Conservation (phyloP, 2,113 vertebrate genomes). For the Sakesphorus luctuosus region DNA sequence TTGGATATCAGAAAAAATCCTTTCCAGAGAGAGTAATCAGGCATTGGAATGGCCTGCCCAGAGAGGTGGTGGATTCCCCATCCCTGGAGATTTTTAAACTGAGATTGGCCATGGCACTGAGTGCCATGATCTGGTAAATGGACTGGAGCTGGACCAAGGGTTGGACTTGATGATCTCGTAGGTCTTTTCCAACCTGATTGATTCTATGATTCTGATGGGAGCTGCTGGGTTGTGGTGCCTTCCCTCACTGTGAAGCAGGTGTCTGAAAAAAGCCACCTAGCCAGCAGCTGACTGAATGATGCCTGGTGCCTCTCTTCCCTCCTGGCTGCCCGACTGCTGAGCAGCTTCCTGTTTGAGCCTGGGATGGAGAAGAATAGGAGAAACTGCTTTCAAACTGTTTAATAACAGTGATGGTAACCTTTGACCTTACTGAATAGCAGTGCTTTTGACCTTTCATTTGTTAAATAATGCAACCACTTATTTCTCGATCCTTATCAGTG, state of each 20-base stretch:
- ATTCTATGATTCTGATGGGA: not conserved
- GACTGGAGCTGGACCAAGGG: too few species aligned
- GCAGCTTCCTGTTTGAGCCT: not conserved
- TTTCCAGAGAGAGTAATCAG: too few species aligned
- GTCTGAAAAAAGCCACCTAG: not conserved
- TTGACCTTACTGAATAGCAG: constrained; percentile 63
- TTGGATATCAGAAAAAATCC: too few species aligned
- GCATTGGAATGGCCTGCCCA: too few species aligned
- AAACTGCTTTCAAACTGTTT: constrained; percentile 60
- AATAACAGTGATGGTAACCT: constrained; percentile 72
- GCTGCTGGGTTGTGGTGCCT: not conserved
- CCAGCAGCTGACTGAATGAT: not conserved
- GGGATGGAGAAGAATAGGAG: not conserved
- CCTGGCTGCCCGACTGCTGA: not conserved
- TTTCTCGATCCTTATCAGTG: constrained; percentile 58
- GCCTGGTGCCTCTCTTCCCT: not conserved
- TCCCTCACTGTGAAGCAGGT: not conserved
- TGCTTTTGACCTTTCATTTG: constrained; percentile 67
- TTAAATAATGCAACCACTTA: constrained; percentile 71
- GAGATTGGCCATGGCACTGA: too few species aligned
- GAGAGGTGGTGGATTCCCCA: too few species aligned
- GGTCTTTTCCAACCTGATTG: too few species aligned
- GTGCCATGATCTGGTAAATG: too few species aligned
- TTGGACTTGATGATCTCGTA: too few species aligned
- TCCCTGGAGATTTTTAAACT: too few species aligned